phyloP scores from a whole-genome alignment of 1,140 invertebrate species.

The Oncopeltus fasciatus region DNA sequence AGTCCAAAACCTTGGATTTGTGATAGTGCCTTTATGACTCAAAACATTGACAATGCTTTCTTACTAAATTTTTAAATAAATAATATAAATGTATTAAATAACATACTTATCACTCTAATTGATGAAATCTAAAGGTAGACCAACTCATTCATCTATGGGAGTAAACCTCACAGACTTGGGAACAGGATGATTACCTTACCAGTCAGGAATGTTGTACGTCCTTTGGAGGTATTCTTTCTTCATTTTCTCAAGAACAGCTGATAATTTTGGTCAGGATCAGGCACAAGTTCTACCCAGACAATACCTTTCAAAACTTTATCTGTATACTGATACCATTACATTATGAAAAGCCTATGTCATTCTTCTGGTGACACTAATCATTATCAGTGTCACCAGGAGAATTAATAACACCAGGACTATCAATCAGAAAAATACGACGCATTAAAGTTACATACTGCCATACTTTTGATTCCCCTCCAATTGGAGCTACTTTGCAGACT shows the following conservation, averaged over 20 bases:
- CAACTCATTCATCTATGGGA: no score
- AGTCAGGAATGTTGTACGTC: conserved; percentile 77
- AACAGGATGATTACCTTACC: conserved; percentile 73
- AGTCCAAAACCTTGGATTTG: no score
- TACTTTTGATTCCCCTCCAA: conserved; percentile 97
- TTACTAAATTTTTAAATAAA: no score
- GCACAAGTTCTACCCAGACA: conserved; percentile 87
- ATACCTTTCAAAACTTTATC: conserved; percentile 94
- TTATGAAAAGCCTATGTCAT: no score
- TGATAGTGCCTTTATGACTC: no score
- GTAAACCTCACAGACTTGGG: no score
- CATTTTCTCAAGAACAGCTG: conserved; percentile 71
- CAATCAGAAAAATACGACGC: conserved; percentile 92
- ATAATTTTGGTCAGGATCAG: conserved; percentile 89
- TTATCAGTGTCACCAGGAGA: conserved; percentile 80
- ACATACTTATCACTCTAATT: no score
- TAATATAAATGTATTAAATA: no score
- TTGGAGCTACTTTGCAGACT: conserved; percentile 95
- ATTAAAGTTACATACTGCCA: conserved; percentile 99
- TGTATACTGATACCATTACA: no score
- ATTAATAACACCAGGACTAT: conserved; percentile 98
- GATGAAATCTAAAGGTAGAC: no score
- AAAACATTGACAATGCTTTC: no score
- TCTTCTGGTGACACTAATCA: no score
- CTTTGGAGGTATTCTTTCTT: conserved; percentile 78